Conservation (phyloP, 92 coral and sea anemone genomes). For the Palythoa grandiflora region DNA sequence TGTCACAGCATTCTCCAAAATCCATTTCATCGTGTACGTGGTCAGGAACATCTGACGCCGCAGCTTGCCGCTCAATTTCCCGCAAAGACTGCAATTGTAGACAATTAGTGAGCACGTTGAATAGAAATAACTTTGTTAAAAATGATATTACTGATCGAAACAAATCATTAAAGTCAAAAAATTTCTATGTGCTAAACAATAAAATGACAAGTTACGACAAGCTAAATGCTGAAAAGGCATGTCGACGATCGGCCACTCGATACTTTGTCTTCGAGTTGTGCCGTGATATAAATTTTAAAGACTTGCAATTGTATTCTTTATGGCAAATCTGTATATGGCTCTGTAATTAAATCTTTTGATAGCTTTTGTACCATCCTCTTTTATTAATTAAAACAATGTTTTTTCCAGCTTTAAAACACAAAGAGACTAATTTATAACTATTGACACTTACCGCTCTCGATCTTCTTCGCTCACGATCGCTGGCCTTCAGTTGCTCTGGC, state of each 20-base stretch:
- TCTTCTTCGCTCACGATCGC: background rate
- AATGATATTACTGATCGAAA: background rate
- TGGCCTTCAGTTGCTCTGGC: slow-evolving; percentile 7
- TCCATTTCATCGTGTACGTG: slow-evolving; percentile 11
- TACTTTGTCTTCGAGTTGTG: background rate
- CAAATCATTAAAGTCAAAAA: background rate
- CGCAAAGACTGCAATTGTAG: slow-evolving; percentile 50
- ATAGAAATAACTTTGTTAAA: slow-evolving; percentile 2
- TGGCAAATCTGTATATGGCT: background rate
- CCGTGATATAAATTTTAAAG: background rate
- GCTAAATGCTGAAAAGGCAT: background rate
- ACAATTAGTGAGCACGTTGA: slow-evolving; percentile 14
- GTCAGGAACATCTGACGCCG: background rate
- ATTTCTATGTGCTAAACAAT: background rate
- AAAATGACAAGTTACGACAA: background rate
- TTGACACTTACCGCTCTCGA: slow-evolving; percentile 20
- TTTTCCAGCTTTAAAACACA: background rate
- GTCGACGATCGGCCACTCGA: background rate
- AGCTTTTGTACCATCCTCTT: background rate
- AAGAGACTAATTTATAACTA: background rate
- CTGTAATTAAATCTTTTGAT: slow-evolving; percentile 6
- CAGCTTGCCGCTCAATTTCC: slow-evolving; percentile 15
- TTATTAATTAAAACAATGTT: background rate
- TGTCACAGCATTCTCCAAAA: background rate
- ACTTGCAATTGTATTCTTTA: background rate